A percentile compares a stretch with the other conserved stretches of the same genome.
Evolutionary conservation across 2,797 vertebrate genomes (phyloP).

Genomic region (Spheniscus humboldti): DNA sequence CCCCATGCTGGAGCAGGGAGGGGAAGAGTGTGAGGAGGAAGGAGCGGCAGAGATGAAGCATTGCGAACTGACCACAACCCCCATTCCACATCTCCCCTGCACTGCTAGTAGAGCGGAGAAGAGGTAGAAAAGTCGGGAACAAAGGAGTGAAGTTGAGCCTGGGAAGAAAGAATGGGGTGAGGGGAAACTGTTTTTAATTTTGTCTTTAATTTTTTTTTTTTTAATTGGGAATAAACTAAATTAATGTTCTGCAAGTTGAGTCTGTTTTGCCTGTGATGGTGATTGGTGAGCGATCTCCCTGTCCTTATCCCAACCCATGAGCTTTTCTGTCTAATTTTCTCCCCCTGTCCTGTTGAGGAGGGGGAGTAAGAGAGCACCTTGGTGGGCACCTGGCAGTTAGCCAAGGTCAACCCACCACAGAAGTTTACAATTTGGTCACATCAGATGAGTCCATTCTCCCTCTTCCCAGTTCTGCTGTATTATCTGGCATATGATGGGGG

Average conservation of each 20-base stretch:
- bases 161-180: background rate
- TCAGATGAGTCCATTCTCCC: background rate
- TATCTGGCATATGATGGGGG: background rate
- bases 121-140: background rate
- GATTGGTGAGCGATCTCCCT: background rate
- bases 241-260: background rate
- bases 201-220: background rate
- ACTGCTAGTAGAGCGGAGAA: background rate
- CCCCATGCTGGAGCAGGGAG: background rate
- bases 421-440: background rate
- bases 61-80: background rate
- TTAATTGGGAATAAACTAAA: background rate
- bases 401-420: background rate
- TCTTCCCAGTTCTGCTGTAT: background rate
- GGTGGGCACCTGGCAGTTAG: background rate
- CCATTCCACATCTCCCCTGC: background rate
- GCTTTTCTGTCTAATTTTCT: background rate
- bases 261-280: background rate
- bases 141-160: background rate
- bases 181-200: background rate
- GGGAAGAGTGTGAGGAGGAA: background rate
- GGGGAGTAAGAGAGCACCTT: background rate
- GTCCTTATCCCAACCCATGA: background rate
- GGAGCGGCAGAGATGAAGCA: rapidly evolving
- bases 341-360: background rate